Evolutionary conservation across 2,888 invertebrate genomes (phyloP).

Genomic region (Smittia aterrima): DNA sequence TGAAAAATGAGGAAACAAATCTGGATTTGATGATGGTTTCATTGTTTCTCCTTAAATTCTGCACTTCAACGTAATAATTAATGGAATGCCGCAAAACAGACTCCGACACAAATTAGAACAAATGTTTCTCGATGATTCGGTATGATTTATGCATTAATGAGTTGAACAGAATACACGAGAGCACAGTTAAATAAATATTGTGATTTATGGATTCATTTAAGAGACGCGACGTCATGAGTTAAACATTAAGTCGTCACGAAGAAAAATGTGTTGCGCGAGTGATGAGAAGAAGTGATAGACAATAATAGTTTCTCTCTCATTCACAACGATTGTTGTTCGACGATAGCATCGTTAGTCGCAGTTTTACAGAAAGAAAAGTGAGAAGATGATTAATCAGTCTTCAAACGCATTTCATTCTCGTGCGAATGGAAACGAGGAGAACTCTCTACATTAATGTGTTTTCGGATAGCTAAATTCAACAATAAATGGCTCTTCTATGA

Average conservation of each 20-base stretch:
- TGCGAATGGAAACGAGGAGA: conserved; percentile 8
- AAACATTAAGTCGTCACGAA: conserved; percentile 22
- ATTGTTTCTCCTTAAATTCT: not conserved
- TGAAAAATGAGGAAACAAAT: conserved; percentile 31
- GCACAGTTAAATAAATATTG: conserved; percentile 27
- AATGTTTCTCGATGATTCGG: not conserved
- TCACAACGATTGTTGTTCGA: conserved; percentile 10
- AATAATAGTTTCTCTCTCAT: not conserved
- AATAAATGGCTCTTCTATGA: conserved; percentile 35
- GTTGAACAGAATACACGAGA: not conserved
- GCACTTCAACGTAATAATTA: not conserved
- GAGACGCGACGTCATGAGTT: conserved; percentile 21
- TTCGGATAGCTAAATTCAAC: conserved; percentile 28
- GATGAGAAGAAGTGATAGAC: not conserved
- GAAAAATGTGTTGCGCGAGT: conserved; percentile 8
- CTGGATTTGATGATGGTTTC: conserved; percentile 23
- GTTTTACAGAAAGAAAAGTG: not conserved
- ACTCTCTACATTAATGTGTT: conserved; percentile 27
- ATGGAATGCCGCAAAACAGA: not conserved
- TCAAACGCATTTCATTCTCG: not conserved
- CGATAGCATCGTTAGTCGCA: not conserved
- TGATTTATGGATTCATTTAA: conserved; percentile 33
- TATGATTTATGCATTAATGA: conserved; percentile 32
- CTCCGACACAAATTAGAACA: conserved; percentile 2
- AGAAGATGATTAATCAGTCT: conserved; percentile 21